These are phyloP conservation scores for Fragum whitleyi DNA, from an alignment of 2,888 invertebrate species.

Conservation along the genomic window DNA sequence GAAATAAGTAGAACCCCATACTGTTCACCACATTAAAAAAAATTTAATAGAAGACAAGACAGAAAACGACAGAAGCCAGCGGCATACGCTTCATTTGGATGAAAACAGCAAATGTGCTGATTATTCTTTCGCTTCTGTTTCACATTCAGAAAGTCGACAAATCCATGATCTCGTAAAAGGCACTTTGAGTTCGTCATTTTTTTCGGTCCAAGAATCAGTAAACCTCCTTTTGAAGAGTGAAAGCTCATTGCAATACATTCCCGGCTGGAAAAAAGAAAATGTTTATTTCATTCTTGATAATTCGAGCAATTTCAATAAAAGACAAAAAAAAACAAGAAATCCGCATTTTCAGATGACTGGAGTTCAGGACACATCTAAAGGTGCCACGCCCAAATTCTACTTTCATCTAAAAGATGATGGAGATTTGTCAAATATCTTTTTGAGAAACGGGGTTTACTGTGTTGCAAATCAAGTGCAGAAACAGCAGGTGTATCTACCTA, in stretches of 20 bases:
- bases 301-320: slow-evolving; percentile 6
- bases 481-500: slow-evolving; percentile 13
- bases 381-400: slow-evolving; percentile 26
- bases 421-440: not conserved
- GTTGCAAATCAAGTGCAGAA: not conserved
- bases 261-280: slow-evolving; percentile 43
- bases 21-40: too few species aligned
- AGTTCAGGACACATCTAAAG: slow-evolving; percentile 30
- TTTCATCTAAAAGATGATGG: slow-evolving; percentile 2
- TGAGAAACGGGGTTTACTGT: not conserved
- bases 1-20: too few species aligned
- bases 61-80: not conserved
- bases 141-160: not conserved
- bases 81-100: not conserved
- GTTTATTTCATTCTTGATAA: slow-evolving; percentile 44
- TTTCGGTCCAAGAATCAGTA: not conserved
- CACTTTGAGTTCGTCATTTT: not conserved
- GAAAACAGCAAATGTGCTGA: not conserved
- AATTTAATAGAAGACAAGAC: not conserved
- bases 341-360: slow-evolving; percentile 28
- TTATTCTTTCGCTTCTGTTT: not conserved
- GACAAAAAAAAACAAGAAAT: not conserved
- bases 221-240: not conserved
- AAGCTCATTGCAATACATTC: slow-evolving; percentile 10
- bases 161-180: not conserved